Percentiles rank a stretch among this genome's conserved stretches.
Conservation (phyloP, 1,140 invertebrate species). For the Meteorus sp. region DNA sequence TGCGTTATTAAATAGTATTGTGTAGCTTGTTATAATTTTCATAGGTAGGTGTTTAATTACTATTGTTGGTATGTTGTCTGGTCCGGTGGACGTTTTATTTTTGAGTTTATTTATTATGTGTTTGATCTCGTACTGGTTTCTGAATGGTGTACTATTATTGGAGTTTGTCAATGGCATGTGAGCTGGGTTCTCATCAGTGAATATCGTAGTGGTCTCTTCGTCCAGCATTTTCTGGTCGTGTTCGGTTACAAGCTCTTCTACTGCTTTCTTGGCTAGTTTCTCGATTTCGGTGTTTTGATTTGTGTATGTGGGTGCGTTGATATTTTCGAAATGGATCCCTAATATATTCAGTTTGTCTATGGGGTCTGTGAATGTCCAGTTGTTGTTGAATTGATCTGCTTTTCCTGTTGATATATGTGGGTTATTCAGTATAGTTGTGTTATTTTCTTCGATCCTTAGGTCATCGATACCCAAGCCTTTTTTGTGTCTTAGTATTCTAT, state of each 20-base stretch:
- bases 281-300: neutral
- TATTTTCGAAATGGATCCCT: constrained; percentile 9
- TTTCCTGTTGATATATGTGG: neutral
- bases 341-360: constrained; percentile 17
- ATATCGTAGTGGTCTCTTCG: neutral
- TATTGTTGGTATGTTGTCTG: constrained; percentile 16
- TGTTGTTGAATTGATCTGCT: neutral
- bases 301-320: constrained; percentile 7
- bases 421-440: neutral
- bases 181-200: constrained; percentile 5
- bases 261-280: neutral
- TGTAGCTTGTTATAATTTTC: neutral
- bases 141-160: constrained; percentile 3
- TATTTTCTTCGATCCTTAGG: neutral
- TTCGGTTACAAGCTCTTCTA: neutral
- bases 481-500: too few species aligned
- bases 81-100: constrained; percentile 19
- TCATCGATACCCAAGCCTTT: too few species aligned
- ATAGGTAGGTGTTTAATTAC: constrained; percentile 17
- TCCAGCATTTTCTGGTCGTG: neutral
- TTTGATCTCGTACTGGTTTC: neutral
- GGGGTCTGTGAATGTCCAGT: neutral
- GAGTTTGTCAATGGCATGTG: neutral
- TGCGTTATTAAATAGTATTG: constrained; percentile 22
- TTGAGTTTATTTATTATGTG: constrained; percentile 5